A percentile compares a stretch with the other conserved stretches of the same genome.
Conservation (phyloP, 2,797 vertebrate genomes). For the Tapirus indicus region DNA sequence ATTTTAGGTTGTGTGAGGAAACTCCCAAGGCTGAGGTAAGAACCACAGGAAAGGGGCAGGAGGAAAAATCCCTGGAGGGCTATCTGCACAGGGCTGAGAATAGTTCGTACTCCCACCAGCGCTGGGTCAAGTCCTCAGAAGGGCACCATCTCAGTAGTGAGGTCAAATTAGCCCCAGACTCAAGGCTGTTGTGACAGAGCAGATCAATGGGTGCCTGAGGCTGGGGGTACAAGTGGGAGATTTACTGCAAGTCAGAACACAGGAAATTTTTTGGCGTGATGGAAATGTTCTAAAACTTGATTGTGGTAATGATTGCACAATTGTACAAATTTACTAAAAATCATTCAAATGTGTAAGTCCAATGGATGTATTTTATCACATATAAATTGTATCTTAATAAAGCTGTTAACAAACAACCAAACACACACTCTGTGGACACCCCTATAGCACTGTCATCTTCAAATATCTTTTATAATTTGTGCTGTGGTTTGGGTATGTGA, state of each 20-base stretch:
- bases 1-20: background rate
- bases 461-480: slow-evolving; percentile 8
- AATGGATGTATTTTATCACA: background rate
- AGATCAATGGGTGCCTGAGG: background rate
- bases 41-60: background rate
- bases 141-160: background rate
- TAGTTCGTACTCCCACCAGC: background rate
- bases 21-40: background rate
- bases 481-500: slow-evolving; percentile 23
- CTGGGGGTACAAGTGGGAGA: background rate
- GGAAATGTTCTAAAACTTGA: background rate
- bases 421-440: background rate
- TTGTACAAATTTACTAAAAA: slow-evolving; percentile 19
- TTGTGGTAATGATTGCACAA: background rate
- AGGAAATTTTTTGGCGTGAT: background rate
- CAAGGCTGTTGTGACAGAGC: background rate
- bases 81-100: background rate
- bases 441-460: background rate
- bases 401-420: background rate
- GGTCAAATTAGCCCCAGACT: background rate
- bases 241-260: background rate
- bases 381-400: background rate
- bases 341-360: background rate
- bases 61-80: background rate
- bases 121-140: background rate